phyloP scores from a whole-genome alignment of 1,140 invertebrate genomes.

The Panagrolaimus sp. region DNA sequence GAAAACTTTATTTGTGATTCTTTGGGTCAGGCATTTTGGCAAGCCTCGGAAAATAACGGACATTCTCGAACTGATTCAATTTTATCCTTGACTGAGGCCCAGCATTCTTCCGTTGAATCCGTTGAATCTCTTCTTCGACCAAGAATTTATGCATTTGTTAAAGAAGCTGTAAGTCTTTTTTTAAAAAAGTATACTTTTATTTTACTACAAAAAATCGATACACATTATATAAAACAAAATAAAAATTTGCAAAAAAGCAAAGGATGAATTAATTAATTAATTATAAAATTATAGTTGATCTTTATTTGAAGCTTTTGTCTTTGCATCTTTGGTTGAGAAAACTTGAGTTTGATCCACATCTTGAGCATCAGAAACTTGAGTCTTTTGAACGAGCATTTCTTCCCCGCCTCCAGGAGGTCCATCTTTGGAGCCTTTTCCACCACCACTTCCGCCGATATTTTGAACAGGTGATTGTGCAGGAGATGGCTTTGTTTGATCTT shows the following conservation, averaged over 20 bases:
- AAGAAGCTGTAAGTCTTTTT: background rate
- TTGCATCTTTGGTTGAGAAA: background rate
- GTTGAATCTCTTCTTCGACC: background rate
- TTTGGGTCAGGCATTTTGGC: background rate
- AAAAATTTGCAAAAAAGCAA: background rate
- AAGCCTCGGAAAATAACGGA: background rate
- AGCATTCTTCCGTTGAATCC: background rate
- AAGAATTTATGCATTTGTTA: constrained; percentile 3
- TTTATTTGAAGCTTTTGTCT: background rate
- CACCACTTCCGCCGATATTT: too few relatives aligned
- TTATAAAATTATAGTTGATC: background rate
- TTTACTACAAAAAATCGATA: too few relatives aligned
- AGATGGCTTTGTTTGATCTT: too few relatives aligned
- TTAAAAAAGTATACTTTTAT: too few relatives aligned
- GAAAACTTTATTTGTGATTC: constrained; percentile 11
- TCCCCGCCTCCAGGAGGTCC: too few relatives aligned
- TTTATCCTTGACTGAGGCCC: background rate
- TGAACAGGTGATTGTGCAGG: too few relatives aligned
- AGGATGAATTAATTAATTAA: background rate
- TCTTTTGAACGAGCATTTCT: too few relatives aligned
- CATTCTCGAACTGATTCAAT: background rate
- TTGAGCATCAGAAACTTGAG: too few relatives aligned
- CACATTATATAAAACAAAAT: background rate
- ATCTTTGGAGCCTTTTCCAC: too few relatives aligned
- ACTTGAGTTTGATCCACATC: too few relatives aligned